Conservation (phyloP, 2,888 invertebrate species). For the Pycnomerus fuliginosus region DNA sequence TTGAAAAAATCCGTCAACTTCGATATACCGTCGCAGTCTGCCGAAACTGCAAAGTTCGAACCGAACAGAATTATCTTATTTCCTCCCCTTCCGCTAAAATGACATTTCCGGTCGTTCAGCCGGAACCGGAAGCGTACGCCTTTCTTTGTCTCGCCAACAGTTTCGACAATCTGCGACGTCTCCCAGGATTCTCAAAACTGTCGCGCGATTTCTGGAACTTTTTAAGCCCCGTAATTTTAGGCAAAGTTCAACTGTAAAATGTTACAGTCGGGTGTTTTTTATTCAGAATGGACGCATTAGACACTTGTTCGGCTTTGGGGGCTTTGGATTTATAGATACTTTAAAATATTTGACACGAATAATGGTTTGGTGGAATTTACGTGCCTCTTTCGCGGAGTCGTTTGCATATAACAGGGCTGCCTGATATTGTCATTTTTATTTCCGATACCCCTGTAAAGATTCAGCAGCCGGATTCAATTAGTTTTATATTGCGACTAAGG, state of each 20-base stretch:
- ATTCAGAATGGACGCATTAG: constrained; percentile 22
- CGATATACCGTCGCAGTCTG: constrained; percentile 19
- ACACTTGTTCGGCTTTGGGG: constrained; percentile 22
- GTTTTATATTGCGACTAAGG: too few species aligned
- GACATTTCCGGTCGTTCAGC: constrained; percentile 47
- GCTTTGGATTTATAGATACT: constrained; percentile 20
- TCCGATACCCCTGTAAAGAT: too few species aligned
- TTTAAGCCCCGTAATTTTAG: constrained; percentile 23
- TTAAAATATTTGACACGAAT: constrained; percentile 21
- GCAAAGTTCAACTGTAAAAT: constrained; percentile 23
- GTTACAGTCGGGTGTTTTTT: constrained; percentile 25
- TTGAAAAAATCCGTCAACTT: constrained; percentile 13
- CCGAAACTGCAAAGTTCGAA: constrained; percentile 36
- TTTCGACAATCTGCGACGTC: constrained; percentile 31
- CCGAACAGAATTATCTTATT: constrained; percentile 47
- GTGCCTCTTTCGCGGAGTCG: constrained; percentile 12
- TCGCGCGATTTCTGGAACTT: constrained; percentile 18
- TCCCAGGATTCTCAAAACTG: constrained; percentile 5
- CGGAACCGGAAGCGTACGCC: constrained; percentile 44
- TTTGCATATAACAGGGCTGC: constrained; percentile 14
- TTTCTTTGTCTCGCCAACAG: constrained; percentile 42
- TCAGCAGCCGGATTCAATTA: too few species aligned
- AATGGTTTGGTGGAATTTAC: constrained; percentile 16
- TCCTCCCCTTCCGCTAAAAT: constrained; percentile 45
- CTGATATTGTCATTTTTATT: constrained; percentile 12